phyloP scores from a whole-genome alignment of 2,113 vertebrate genomes.

The Pachycephala philippinensis region DNA sequence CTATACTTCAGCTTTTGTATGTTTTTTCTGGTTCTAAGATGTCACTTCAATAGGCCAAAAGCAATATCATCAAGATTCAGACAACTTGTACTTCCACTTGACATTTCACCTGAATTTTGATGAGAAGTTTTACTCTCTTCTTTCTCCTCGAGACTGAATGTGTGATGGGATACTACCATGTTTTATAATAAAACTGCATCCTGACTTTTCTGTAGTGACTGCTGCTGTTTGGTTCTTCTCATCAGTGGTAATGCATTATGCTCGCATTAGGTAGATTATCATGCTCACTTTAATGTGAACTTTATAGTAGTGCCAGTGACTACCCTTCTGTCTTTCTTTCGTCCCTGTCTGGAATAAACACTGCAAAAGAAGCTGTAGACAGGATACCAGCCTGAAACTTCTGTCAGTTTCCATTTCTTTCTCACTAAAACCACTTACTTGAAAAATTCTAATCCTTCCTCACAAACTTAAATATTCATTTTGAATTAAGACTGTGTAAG shows the following conservation, averaged over 20 bases:
- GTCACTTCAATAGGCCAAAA: neutral
- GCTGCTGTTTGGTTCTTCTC: neutral
- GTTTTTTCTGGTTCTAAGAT: neutral
- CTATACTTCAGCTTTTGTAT: neutral
- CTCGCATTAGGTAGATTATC: neutral
- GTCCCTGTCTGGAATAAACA: neutral
- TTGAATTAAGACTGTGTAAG: neutral
- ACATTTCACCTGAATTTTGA: neutral
- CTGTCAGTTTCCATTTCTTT: neutral
- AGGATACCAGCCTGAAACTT: neutral
- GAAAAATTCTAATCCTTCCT: neutral
- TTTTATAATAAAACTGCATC: neutral
- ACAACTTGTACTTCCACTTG: neutral
- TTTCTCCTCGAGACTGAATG: neutral
- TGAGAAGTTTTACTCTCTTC: neutral
- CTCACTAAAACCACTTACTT: neutral
- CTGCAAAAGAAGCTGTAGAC: neutral
- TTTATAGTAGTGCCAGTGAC: neutral
- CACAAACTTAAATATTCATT: neutral
- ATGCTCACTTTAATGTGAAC: neutral
- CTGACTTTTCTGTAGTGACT: neutral
- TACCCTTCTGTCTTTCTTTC: neutral
- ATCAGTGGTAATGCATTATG: neutral
- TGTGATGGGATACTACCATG: neutral
- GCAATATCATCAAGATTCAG: neutral